Evolutionary conservation across 2,888 invertebrate species (phyloP), one percentile per base, ranked within the genome.

Genomic region (Diogma glabrata): DNA sequence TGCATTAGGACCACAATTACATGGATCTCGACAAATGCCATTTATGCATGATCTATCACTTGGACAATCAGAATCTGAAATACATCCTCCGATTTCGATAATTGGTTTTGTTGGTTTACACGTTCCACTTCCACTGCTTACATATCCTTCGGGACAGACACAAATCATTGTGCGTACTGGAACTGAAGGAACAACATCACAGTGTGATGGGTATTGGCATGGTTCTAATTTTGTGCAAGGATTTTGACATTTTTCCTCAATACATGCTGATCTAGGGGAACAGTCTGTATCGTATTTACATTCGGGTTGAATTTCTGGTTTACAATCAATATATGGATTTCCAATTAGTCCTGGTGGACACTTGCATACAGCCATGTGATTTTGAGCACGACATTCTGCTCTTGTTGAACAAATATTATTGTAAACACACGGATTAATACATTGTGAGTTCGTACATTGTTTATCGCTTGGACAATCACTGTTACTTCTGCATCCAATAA

Each of bases 161-260:
- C 92, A 93, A 30, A 89, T 78, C 86, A 92, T 88, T 1, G 91
- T 90, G 55, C 91, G 77, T 6, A 91, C 85, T 0, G 92, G 90
- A 22, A 84, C 67, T 4, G 90, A 87, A 1, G 84, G 80, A 20
- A 87, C 78, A 0, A 90, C 89, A 67, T 82, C 79, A 63, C 92
- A 92, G 56, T 78, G 78, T 0, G 91, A 82, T 28, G 90, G 89
- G 50, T 77, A 75, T 43, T 79, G 77, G 64, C 93, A 93, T 3
- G 92, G 92, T 58, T 82, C 79, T 48, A 90, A 71, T 8, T 78
- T 76, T 3, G 75, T 67, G 63, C 93, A 93, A 7, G 92, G 90
- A 67, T 92, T 82, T 56, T 84, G 83, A 61, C 93, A 93, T 65
- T 79, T 81, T 50, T 81, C 78, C 60, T 82, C 82, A 54, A 93